Evolutionary conservation across 2,888 invertebrate genomes (phyloP).

Genomic region (Diachrysia chrysitis): DNA sequence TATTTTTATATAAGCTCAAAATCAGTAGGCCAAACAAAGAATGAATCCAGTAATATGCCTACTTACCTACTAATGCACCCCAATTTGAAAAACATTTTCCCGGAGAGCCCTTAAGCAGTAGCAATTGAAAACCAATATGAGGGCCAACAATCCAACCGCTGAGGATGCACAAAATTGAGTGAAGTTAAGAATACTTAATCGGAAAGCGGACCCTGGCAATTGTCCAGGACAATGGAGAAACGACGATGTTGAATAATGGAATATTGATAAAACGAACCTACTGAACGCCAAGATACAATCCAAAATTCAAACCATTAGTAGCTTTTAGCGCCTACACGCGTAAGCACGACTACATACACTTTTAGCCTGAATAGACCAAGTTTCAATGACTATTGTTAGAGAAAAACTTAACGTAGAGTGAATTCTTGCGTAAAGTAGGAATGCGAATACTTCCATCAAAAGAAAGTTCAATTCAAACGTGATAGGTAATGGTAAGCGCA

Average conservation of each 20-base stretch:
- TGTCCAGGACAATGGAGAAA: conserved; percentile 4
- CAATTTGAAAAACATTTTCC: conserved; percentile 1
- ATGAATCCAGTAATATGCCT: no score
- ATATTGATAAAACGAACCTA: conserved; percentile 23
- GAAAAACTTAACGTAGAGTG: conserved; percentile 73
- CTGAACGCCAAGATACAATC: conserved; percentile 21
- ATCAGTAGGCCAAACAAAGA: no score
- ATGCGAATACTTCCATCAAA: conserved; percentile 72
- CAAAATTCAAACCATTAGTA: conserved; percentile 33
- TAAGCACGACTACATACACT: conserved; percentile 45
- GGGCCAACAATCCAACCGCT: conserved; percentile 7
- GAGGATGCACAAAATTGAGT: conserved; percentile 6
- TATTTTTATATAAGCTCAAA: no score
- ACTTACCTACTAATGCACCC: no score
- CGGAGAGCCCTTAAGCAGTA: conserved; percentile 1
- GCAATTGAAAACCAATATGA: conserved; percentile 5
- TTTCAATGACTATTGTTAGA: conserved; percentile 75
- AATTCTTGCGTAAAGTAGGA: conserved; percentile 75
- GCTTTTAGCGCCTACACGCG: conserved; percentile 30
- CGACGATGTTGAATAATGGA: conserved; percentile 4
- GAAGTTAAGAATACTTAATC: conserved; percentile 3
- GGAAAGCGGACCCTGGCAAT: conserved; percentile 6
- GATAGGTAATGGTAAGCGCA: conserved; percentile 50
- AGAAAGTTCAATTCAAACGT: conserved; percentile 67
- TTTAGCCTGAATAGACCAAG: conserved; percentile 67